Conservation (phyloP, 2,113 vertebrate species). For the Leucosticte australis region DNA sequence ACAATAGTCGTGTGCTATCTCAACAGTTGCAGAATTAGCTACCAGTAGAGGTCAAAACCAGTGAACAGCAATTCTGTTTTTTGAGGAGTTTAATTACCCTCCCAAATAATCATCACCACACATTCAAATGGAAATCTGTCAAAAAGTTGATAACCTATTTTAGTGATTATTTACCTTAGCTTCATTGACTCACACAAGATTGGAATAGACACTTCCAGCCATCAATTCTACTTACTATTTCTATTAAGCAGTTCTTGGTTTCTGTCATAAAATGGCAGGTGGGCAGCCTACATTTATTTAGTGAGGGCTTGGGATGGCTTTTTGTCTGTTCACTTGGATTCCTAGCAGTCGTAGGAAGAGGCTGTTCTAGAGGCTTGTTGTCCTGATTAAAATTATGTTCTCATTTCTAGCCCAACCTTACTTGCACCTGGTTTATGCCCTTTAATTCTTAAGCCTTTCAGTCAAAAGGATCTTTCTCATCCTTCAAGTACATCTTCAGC, state of each 20-base stretch:
- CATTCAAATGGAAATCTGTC: background rate
- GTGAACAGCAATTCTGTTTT: background rate
- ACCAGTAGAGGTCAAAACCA: background rate
- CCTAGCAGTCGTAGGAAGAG: background rate
- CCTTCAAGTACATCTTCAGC: background rate
- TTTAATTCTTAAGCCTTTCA: background rate
- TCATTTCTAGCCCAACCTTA: background rate
- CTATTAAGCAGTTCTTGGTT: background rate
- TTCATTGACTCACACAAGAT: background rate
- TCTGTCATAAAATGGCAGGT: background rate
- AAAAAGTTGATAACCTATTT: background rate
- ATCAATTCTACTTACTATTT: background rate
- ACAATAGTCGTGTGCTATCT: background rate
- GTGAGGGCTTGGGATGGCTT: background rate
- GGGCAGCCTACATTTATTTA: background rate
- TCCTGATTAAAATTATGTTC: background rate
- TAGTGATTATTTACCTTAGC: background rate
- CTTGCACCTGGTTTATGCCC: background rate
- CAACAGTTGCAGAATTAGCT: background rate
- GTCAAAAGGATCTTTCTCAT: background rate
- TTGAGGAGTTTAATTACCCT: background rate
- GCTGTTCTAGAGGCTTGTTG: background rate
- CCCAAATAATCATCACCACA: background rate
- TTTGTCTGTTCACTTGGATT: background rate
- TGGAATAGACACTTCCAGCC: background rate